Evolutionary conservation across 2,113 vertebrate genomes (phyloP).

Genomic region (Tonatia bakeri): DNA sequence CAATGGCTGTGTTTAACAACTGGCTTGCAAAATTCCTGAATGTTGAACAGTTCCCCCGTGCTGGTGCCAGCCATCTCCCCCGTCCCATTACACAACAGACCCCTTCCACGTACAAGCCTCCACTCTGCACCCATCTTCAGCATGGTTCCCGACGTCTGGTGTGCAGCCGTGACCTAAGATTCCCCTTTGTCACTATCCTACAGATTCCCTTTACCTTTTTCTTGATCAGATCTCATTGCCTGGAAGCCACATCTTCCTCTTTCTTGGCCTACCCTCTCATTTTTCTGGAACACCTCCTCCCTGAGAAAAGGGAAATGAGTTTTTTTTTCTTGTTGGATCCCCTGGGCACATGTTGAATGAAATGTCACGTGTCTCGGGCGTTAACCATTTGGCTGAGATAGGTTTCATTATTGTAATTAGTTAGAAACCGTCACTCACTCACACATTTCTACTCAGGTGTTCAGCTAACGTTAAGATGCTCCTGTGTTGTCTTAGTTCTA

Average conservation of each 20-base stretch:
- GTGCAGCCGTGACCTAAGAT: neutral
- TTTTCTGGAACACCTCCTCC: neutral
- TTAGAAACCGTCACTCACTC: neutral
- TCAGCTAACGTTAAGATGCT: neutral
- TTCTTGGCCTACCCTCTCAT: neutral
- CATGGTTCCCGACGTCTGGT: neutral
- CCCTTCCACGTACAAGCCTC: accelerated
- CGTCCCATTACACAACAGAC: accelerated
- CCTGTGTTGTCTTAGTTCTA: neutral
- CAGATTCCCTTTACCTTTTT: neutral
- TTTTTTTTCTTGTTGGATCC: neutral
- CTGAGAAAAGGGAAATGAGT: neutral
- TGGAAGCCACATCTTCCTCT: neutral
- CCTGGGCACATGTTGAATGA: neutral
- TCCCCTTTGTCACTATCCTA: neutral
- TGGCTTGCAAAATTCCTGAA: neutral
- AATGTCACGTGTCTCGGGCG: neutral
- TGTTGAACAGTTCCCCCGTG: neutral
- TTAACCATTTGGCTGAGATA: neutral
- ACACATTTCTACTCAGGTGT: neutral
- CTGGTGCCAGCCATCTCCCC: neutral
- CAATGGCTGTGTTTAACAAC: neutral
- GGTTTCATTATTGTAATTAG: neutral
- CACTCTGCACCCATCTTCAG: neutral
- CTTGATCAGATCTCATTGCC: neutral